Evolutionary conservation across 2,888 invertebrate genomes (phyloP).

Genomic region (Orchestes rusci): DNA sequence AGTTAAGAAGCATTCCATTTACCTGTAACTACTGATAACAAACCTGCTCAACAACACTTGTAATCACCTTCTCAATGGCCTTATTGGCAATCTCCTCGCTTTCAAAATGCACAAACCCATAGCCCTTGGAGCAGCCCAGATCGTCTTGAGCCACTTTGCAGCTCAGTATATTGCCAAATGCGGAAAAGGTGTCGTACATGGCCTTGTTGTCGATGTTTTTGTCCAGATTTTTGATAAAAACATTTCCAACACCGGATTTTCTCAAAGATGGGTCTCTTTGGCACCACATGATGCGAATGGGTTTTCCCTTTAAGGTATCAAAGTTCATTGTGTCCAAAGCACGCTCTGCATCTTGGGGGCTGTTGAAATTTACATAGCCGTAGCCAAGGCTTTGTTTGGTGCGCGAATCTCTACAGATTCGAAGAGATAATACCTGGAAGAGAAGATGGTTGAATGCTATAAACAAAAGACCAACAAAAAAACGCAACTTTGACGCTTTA

Average conservation of each 20-base stretch:
- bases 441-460: too few relatives aligned
- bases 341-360: slow-evolving; percentile 97
- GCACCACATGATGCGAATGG: slow-evolving; percentile 99
- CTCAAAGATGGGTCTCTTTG: slow-evolving; percentile 97
- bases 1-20: slow-evolving; percentile 96
- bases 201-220: slow-evolving; percentile 99
- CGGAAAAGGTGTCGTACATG: slow-evolving; percentile 98
- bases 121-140: slow-evolving; percentile 88
- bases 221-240: slow-evolving; percentile 98
- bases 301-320: slow-evolving; percentile 92
- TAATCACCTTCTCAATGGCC: slow-evolving; percentile 88
- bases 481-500: too few relatives aligned
- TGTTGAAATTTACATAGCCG: slow-evolving; percentile 99
- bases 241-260: slow-evolving; percentile 97
- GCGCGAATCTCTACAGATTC: slow-evolving; percentile 96
- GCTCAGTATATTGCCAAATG: slow-evolving; percentile 97
- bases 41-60: neutral
- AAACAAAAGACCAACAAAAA: too few relatives aligned
- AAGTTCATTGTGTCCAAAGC: slow-evolving; percentile 99
- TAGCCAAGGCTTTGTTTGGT: slow-evolving; percentile 97
- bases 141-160: slow-evolving; percentile 98
- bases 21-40: slow-evolving; percentile 51
- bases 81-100: slow-evolving; percentile 95
- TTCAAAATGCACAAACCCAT: slow-evolving; percentile 96
- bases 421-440: slow-evolving; percentile 76